Conservation (phyloP, 2,113 vertebrate genomes). For the Pedionomus torquatus region DNA sequence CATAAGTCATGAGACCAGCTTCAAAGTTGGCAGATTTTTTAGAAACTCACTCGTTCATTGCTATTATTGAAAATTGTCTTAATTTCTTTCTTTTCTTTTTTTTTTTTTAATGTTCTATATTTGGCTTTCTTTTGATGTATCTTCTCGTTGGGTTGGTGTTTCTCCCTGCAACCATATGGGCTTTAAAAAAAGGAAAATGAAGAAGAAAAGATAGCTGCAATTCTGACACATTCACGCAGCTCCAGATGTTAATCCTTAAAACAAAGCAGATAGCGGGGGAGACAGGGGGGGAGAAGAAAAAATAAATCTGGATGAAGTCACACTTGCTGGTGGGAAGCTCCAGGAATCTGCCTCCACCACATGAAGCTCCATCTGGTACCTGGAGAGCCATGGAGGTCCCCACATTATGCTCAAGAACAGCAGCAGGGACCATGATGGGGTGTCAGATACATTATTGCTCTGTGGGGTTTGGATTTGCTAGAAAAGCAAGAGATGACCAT, state of each 20-base stretch:
- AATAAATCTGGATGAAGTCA: neutral
- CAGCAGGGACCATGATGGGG: neutral
- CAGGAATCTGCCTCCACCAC: neutral
- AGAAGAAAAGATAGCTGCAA: neutral
- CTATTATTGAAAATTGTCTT: constrained; percentile 35
- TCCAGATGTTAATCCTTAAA: neutral
- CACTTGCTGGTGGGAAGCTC: neutral
- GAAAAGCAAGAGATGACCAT: neutral
- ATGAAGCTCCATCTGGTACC: neutral
- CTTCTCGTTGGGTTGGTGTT: neutral
- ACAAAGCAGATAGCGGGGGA: neutral
- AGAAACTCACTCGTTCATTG: neutral
- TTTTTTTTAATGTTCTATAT: neutral
- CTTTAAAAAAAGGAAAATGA: neutral
- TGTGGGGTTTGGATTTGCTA: neutral
- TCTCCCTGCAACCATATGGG: constrained; percentile 1
- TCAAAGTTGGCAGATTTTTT: neutral
- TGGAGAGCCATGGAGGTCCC: fast-evolving
- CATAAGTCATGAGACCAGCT: neutral
- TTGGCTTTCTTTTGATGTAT: constrained; percentile 37
- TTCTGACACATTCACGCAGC: neutral
- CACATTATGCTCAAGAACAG: fast-evolving
- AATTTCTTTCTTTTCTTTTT: neutral
- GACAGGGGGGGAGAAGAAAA: too few relatives aligned
- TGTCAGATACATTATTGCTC: fast-evolving